Percentiles rank a stretch among this genome's conserved stretches.
These are phyloP conservation scores for Leptestheria dahalacensis DNA, from an alignment of 1,140 invertebrate genomes.

Conservation along the genomic window DNA sequence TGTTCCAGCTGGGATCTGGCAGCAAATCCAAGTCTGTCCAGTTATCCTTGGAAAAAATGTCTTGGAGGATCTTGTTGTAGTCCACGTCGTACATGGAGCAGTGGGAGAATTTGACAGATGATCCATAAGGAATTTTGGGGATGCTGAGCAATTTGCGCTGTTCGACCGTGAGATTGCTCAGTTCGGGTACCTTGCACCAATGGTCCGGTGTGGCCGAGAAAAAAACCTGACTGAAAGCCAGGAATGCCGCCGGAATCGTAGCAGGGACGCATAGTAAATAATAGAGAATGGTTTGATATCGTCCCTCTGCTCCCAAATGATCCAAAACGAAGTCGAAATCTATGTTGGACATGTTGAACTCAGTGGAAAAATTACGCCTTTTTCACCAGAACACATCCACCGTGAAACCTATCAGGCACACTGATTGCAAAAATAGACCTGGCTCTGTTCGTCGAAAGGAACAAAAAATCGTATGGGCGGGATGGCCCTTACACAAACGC, in stretches of 20 bases:
- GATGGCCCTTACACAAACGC: too few relatives aligned
- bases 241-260: constrained; percentile 46
- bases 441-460: too few relatives aligned
- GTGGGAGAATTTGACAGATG: background rate
- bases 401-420: too few relatives aligned
- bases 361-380: too few relatives aligned
- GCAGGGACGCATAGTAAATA: constrained; percentile 49
- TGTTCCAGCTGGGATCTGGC: constrained; percentile 19
- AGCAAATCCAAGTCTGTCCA: constrained; percentile 1
- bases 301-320: constrained; percentile 46
- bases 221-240: constrained; percentile 55
- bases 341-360: background rate
- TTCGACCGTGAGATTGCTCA: constrained; percentile 23
- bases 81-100: constrained; percentile 22
- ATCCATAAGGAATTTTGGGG: constrained; percentile 15
- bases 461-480: too few relatives aligned
- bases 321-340: constrained; percentile 49
- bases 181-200: constrained; percentile 57
- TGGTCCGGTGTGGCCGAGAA: constrained; percentile 65
- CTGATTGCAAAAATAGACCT: too few relatives aligned
- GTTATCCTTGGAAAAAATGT: background rate
- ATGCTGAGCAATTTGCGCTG: constrained; percentile 17
- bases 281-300: constrained; percentile 51
- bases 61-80: constrained; percentile 14
- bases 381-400: too few relatives aligned